Conservation (phyloP, 1,140 invertebrate genomes). For the Oryctes rhinoceros region DNA sequence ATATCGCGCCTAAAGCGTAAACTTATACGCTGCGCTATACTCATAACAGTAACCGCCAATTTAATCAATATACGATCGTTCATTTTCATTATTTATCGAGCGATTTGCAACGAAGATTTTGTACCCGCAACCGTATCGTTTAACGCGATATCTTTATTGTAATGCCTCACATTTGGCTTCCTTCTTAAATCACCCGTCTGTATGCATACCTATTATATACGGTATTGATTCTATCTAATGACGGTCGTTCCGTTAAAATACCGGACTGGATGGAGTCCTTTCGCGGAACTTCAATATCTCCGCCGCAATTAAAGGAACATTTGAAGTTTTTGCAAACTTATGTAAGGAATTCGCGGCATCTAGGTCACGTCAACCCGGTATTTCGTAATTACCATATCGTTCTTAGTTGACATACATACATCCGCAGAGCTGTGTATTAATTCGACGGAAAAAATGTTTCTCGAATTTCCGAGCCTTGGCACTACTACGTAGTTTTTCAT, state of each 20-base stretch:
- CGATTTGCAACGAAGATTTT: no score
- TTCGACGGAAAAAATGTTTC: neutral
- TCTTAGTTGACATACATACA: slow-evolving; percentile 34
- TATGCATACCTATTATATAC: neutral
- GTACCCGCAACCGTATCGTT: no score
- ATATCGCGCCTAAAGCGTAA: neutral
- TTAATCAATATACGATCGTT: no score
- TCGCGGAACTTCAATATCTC: neutral
- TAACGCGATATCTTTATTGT: no score
- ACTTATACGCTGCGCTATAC: neutral
- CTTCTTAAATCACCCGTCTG: neutral
- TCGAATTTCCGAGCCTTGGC: neutral
- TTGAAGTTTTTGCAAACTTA: slow-evolving; percentile 36
- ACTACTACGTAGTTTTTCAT: neutral
- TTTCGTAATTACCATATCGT: slow-evolving; percentile 36
- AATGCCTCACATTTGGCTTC: neutral
- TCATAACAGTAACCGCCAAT: no score
- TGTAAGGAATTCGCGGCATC: slow-evolving; percentile 22
- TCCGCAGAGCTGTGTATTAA: neutral
- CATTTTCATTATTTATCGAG: no score
- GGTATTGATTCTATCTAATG: neutral
- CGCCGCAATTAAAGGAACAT: slow-evolving; percentile 22
- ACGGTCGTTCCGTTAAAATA: neutral
- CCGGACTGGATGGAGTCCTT: neutral
- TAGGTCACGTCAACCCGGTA: slow-evolving; percentile 25